Conservation (phyloP, 2,797 vertebrate genomes). For the Molossus alvarezi region DNA sequence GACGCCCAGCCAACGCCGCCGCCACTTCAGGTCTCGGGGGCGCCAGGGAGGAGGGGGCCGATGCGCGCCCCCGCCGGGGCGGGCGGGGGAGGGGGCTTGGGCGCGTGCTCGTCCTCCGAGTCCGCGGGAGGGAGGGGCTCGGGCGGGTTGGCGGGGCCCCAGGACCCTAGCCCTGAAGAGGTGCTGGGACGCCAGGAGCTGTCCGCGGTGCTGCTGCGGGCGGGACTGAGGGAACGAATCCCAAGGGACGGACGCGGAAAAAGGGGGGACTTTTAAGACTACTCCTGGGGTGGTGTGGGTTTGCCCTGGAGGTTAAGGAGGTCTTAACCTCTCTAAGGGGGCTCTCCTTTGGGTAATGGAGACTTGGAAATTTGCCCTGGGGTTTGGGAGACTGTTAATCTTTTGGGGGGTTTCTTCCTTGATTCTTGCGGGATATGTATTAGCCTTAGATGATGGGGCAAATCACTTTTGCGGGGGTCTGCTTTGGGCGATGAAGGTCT, state of each 20-base stretch:
- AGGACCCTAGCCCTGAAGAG: slow-evolving; percentile 75
- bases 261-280: slow-evolving; percentile 33
- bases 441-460: background rate
- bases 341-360: background rate
- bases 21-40: slow-evolving; percentile 81
- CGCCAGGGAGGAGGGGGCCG: slow-evolving; percentile 63
- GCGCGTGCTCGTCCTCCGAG: slow-evolving; percentile 65
- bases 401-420: background rate
- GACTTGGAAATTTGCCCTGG: background rate
- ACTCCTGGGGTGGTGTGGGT: slow-evolving; percentile 21
- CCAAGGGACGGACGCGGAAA: slow-evolving; percentile 25
- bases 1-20: slow-evolving; percentile 78
- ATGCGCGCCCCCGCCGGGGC: slow-evolving; percentile 39
- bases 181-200: slow-evolving; percentile 70
- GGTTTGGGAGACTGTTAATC: background rate
- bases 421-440: slow-evolving; percentile 13
- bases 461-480: slow-evolving; percentile 59
- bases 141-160: background rate
- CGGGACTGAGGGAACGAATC: background rate
- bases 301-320: background rate
- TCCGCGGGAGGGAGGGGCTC: slow-evolving; percentile 68
- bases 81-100: slow-evolving; percentile 68
- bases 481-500: slow-evolving; percentile 13
- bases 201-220: slow-evolving; percentile 84
- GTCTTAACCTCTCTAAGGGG: background rate